These are phyloP conservation scores for Andrena bicolor DNA, from an alignment of 2,888 invertebrate species.

Conservation along the genomic window DNA sequence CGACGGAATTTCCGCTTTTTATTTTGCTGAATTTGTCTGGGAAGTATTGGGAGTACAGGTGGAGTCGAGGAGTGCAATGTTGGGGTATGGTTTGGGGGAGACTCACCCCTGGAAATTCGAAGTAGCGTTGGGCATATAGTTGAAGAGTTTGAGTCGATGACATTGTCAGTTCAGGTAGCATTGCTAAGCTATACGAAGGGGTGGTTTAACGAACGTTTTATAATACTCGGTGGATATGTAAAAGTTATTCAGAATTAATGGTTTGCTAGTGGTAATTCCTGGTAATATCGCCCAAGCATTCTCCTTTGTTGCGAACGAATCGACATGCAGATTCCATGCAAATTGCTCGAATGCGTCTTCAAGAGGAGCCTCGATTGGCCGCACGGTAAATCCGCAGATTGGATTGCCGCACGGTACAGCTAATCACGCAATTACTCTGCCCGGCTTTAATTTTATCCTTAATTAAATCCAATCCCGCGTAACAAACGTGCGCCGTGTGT, in stretches of 20 bases:
- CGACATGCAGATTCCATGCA: constrained; percentile 81
- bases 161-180: neutral
- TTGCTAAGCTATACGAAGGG: neutral
- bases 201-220: neutral
- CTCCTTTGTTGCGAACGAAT: constrained; percentile 64
- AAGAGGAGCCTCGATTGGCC: constrained; percentile 80
- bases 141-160: no score
- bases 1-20: neutral
- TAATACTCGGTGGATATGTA: neutral
- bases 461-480: constrained; percentile 81
- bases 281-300: constrained; percentile 27
- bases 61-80: neutral
- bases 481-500: constrained; percentile 67
- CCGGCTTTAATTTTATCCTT: constrained; percentile 82
- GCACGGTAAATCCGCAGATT: constrained; percentile 79
- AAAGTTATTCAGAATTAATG: constrained; percentile 10
- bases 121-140: no score
- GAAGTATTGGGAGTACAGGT: neutral
- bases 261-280: neutral
- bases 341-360: constrained; percentile 79
- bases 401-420: constrained; percentile 77
- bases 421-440: constrained; percentile 80
- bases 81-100: neutral
- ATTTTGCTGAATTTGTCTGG: neutral
- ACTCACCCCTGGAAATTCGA: no score